Evolutionary conservation across 2,113 vertebrate genomes (phyloP), one percentile per base, ranked within the genome.

Genomic region (Lutjanus erythropterus): DNA sequence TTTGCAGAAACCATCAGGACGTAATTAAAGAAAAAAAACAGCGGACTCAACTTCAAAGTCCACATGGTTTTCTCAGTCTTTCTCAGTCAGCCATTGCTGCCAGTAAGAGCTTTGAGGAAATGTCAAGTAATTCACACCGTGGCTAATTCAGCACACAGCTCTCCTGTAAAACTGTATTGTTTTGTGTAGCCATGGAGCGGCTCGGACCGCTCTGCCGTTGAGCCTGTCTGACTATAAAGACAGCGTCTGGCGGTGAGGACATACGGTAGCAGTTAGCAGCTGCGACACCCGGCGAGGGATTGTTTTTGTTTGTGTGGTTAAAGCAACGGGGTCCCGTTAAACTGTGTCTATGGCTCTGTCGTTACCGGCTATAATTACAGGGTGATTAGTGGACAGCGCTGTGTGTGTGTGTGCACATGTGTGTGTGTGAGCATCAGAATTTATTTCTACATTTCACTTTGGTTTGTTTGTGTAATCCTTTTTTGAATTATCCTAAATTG

Each of bases 361-460:
- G 88, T 89, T 92, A 88, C 75, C 78, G n/a, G 79, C 84, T 75
- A 29, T 88, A 84, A 90, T 91, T 86, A 85, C 59, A 74, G 71
- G 21, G 53, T 59, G 44, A 88, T 92, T 86, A 85, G 77, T 12
- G 31, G 55, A n/a, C 49, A 12, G 70, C 39, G 58, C 62, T 67
- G 37, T 77, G 77, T 73, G 46, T 85, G 44, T 71, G 47, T 44
- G 21, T 25, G 18, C n/a, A n/a, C n/a, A n/a, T 59, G 6, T 46
- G 35, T 81, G 33, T 49, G 21, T 16, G 62, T 3, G 16, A n/a
- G 10, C 25, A 10, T 64, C 42, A 21, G 33, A 19, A 11, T 64
- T 23, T 44, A 74, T 71, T 58, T 25, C 42, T 25, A 35, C 16
- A 23, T 67, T 58, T 86, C 16, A 42, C 37, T 52, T 49, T 37